These are phyloP conservation scores for Philopedon plagiatum DNA, from an alignment of 2,888 invertebrate species.

Conservation along the genomic window DNA sequence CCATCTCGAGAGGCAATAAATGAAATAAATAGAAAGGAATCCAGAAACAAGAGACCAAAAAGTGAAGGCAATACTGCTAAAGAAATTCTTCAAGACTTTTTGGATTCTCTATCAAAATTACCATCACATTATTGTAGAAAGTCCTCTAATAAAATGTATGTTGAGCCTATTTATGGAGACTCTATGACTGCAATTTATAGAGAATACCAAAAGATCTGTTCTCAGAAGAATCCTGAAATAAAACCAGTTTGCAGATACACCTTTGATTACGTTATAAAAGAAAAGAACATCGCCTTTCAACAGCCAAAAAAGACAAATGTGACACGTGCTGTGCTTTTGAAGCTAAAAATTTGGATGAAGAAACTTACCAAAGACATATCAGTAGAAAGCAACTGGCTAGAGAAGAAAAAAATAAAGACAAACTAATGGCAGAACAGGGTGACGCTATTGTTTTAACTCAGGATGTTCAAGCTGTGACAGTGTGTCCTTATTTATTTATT, in stretches of 20 bases:
- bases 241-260: conserved; percentile 4
- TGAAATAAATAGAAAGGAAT: not conserved
- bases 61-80: not conserved
- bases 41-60: not conserved
- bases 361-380: not conserved
- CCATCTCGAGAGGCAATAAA: not conserved
- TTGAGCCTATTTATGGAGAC: conserved; percentile 15
- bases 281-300: not conserved
- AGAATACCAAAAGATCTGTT: not conserved
- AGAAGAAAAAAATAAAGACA: not conserved
- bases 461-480: conserved; percentile 2
- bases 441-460: not conserved
- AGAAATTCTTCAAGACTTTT: not conserved
- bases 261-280: not conserved
- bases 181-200: conserved; percentile 9
- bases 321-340: not conserved
- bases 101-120: not conserved
- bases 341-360: not conserved
- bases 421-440: not conserved
- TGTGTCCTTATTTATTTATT: not conserved
- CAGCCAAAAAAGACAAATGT: conserved; percentile 3
- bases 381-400: not conserved
- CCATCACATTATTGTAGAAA: not conserved
- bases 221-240: not conserved
- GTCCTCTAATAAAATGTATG: not conserved